A percentile compares a stretch with the other conserved stretches of the same genome.
Evolutionary conservation across 2,113 vertebrate genomes (phyloP).

Genomic region (Platichthys stellatus): DNA sequence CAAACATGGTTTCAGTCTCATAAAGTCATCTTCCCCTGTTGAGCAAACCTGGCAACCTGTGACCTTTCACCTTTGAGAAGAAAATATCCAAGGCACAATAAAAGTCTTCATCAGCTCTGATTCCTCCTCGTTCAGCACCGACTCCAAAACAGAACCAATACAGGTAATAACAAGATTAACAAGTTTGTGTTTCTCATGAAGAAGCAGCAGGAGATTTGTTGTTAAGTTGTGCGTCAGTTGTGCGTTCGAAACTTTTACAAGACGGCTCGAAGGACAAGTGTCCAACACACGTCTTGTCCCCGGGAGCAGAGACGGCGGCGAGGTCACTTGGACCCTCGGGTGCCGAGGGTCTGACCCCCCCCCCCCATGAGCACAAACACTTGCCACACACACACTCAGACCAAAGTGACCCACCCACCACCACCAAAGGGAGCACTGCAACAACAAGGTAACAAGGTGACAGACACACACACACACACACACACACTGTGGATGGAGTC

Average conservation of each 20-base stretch:
- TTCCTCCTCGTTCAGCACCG: neutral
- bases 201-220: no score
- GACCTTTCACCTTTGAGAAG: conserved; percentile 22
- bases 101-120: neutral
- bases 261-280: no score
- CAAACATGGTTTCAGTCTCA: conserved; percentile 12
- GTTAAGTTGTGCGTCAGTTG: no score
- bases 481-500: no score
- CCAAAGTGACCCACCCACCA: conserved; percentile 68
- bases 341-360: neutral
- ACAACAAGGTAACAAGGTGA: conserved; percentile 59
- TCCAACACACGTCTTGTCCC: no score
- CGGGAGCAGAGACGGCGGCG: no score
- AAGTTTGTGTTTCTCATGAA: no score
- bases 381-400: conserved; percentile 35
- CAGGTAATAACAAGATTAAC: no score
- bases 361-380: neutral
- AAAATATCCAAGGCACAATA: neutral
- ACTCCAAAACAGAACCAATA: neutral
- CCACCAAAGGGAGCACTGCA: conserved; percentile 72
- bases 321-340: neutral
- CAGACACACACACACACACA: no score
- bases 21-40: conserved; percentile 19
- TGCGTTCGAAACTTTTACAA: no score
- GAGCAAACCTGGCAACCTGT: conserved; percentile 35